These are phyloP conservation scores for Yponomeuta plumbellus DNA, from an alignment of 2,888 invertebrate genomes.

Conservation along the genomic window DNA sequence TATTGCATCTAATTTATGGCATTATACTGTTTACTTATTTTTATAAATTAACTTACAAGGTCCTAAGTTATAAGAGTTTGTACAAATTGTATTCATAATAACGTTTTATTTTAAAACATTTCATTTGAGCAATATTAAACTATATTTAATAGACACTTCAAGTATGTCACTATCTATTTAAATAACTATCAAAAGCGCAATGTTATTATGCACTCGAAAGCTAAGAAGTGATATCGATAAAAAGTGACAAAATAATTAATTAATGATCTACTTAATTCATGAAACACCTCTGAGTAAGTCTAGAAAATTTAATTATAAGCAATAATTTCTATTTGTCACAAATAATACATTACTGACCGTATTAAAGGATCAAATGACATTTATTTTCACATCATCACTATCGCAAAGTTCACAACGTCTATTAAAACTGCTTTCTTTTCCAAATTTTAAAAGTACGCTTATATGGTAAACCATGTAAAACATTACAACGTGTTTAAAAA, in stretches of 20 bases:
- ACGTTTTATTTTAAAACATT: neutral
- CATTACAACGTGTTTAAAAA: no score
- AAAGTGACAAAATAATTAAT: no score
- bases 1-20: constrained; percentile 68
- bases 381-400: neutral
- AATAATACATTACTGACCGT: neutral
- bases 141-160: neutral
- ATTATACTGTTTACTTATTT: constrained; percentile 30
- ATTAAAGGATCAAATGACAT: neutral
- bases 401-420: no score
- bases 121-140: neutral
- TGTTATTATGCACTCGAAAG: no score
- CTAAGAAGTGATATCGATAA: no score
- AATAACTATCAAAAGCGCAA: no score
- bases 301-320: no score
- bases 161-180: no score
- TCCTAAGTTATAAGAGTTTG: constrained; percentile 21
- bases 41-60: neutral
- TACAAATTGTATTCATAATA: constrained; percentile 3
- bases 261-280: neutral
- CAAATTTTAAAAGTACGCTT: no score
- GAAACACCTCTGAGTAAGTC: no score
- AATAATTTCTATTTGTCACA: neutral
- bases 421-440: no score
- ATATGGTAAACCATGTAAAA: no score